Evolutionary conservation across 2,113 vertebrate genomes (phyloP), one percentile per base, ranked within the genome.

Genomic region (Mormyrus iriodes): DNA sequence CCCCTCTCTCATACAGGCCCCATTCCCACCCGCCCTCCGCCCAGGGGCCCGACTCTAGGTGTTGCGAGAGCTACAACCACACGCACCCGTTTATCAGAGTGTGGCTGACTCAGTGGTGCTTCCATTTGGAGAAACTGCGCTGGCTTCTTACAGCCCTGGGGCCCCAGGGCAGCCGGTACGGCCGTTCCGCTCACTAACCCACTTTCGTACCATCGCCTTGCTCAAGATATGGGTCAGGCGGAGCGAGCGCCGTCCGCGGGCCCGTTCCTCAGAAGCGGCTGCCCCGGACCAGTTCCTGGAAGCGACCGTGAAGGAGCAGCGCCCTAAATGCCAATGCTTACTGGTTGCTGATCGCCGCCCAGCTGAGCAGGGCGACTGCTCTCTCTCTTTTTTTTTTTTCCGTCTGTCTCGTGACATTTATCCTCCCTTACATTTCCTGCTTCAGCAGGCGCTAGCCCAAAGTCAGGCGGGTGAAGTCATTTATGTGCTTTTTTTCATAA

Each of bases 401-500:
- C 49, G 44, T 52, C 84, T 51, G 46, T 86, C 31, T 53, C 48
- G 31, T 86, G 85, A 86, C 85, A 49, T 86, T 53, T 86, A 35
- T 55, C n/a, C 31, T 55, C 49, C 49, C n/a, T 55, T 53, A 35
- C 51, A 55, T 51, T 86, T 86, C 85, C 85, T 86, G 85, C 85
- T 48, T 49, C 83, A 31, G 46, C 46, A 27, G 48, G 44, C 46
- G 39, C 31, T 76, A 39, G 35, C 35, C 73, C 35, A 9, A 79
- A 42, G 73, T 79, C 73, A 79, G 61, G 27, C 27, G 61, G 61
- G 61, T 69, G 27, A 42, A 79, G 31, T 79, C 73, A 79, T 42
- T 79, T 79, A 42, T 19, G 1, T 19, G 35, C 31, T 35, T 76
- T 35, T 31, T 76, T 42, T 42, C 42, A 15, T 42, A 35, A 31